Base-by-base conservation (phyloP, 2,113 vertebrate species). In the Arizona elegans region DNA sequence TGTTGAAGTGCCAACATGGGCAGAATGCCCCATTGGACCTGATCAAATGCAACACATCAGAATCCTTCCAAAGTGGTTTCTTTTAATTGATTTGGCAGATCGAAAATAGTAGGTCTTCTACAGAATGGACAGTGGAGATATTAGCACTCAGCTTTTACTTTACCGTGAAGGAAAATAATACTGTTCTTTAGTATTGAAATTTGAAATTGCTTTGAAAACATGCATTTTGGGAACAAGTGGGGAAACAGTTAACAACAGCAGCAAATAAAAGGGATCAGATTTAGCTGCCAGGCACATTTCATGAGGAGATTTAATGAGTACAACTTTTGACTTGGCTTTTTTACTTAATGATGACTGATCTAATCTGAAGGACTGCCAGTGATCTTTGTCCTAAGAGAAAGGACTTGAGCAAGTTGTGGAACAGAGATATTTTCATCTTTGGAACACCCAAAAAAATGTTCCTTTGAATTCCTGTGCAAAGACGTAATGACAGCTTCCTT, bases 61-160 rank as follows among this genome's bases (percentile, higher is more conserved):
- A 95, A 88, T 91, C 95, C 94, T 95, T 97, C 97, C 97, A 97
- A 94, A 97, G 97, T 97, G 96, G 96, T 97, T 97, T 97, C 96
- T 96, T 98, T 97, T 97, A 97, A 97, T 96, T 97, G 97, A 97
- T 97, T 97, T 97, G 97, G 96, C 96, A 97, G 97, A 98, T 98
- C 97, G 97, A 96, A 97, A 97, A 96, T 97, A 97, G 97, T 96
- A 95, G 95, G 93, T 94, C 97, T 98, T 97, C 95, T 96, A 96
- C 96, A 96, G 94, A 95, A 92, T 96, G 96, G 95, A 96, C 93
- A 97, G 95, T 95, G 92, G 17, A 43, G 33, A 81, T 96, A 96
- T 97, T 97, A 95, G 93, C 96, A 97, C 95, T 0, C 0, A 91
- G 96, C 92, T 95, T 95, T 96, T 96, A 96, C 95, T 96, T 95